Evolutionary conservation across 2,113 vertebrate genomes (phyloP).

Genomic region (Ovis canadensis): DNA sequence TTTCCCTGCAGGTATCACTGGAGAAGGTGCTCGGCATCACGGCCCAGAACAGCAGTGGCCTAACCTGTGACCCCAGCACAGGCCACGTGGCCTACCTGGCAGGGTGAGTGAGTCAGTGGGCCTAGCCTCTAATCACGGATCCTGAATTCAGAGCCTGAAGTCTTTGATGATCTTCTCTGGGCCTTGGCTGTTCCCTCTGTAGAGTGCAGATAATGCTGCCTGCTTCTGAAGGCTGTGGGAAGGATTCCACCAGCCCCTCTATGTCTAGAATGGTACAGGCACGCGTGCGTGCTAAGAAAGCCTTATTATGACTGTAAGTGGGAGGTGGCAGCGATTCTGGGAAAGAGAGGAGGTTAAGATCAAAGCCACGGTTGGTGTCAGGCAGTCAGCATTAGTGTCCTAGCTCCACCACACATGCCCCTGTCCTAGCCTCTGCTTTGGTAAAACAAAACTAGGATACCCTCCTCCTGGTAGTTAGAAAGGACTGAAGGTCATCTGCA

Average conservation of each 20-base stretch:
- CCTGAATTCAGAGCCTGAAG: background rate
- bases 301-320: background rate
- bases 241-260: background rate
- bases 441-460: background rate
- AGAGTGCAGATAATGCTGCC: background rate
- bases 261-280: background rate
- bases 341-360: background rate
- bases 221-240: background rate
- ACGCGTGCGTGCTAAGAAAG: background rate
- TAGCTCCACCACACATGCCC: background rate
- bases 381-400: background rate
- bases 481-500: background rate
- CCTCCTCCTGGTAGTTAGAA: background rate
- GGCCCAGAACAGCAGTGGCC: constrained; percentile 80
- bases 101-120: constrained; percentile 80
- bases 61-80: constrained; percentile 86
- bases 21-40: constrained; percentile 90
- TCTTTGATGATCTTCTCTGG: background rate
- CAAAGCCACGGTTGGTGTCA: background rate
- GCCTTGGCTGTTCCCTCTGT: background rate
- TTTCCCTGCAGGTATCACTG: constrained; percentile 81
- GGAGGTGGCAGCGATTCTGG: background rate
- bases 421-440: background rate
- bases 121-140: background rate
- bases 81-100: constrained; percentile 89